Evolutionary conservation across 2,797 vertebrate species (phyloP), one percentile per base, ranked within the genome.

Genomic region (Leucoraja ocellata): DNA sequence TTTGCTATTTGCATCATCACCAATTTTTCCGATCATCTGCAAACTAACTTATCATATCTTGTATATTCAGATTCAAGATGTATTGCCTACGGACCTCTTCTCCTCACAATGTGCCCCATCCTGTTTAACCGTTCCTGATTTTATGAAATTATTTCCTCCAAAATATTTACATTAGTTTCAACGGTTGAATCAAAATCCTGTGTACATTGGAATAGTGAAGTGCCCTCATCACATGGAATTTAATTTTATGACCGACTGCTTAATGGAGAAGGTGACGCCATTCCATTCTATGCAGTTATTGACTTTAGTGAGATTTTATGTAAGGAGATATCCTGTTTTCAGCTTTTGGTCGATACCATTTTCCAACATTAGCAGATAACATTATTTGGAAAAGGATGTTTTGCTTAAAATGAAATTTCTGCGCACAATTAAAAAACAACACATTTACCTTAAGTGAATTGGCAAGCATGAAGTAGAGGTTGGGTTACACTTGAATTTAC

Each of bases 351-450:
- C 16, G 83, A 32, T n/a, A 1, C 14, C 13, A 6, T 28, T 61
- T 86, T 63, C 58, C 58, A 63, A n/a, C 13, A 46, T 46, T 10
- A 86, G 58, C 88, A 91, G 36, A 73, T 91, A 23, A 39, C 14
- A 25, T 46, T 91, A 68, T 73, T 68, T 88, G 63, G 18, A 68
- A 88, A 88, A 88, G 84, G 84, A 88, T 88, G 84, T 88, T 88
- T 88, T 88, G 25, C 36, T 88, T 88, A 88, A 63, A 88, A 91
- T 39, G 32, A 73, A 23, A 61, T 91, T 36, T 71, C 88, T 23
- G 16, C 65, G 39, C 21, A 39, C 21, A 6, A 90, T 71, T 65
- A 36, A 23, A 36, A 91, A 39, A 65, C 16, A 36, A 65, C 61
- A 91, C 36, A 73, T 73, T 39, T 39, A 71, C 32, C 83, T 65